phyloP scores from a whole-genome alignment of 2,113 vertebrate genomes.

The Dryoscopus gambensis region DNA sequence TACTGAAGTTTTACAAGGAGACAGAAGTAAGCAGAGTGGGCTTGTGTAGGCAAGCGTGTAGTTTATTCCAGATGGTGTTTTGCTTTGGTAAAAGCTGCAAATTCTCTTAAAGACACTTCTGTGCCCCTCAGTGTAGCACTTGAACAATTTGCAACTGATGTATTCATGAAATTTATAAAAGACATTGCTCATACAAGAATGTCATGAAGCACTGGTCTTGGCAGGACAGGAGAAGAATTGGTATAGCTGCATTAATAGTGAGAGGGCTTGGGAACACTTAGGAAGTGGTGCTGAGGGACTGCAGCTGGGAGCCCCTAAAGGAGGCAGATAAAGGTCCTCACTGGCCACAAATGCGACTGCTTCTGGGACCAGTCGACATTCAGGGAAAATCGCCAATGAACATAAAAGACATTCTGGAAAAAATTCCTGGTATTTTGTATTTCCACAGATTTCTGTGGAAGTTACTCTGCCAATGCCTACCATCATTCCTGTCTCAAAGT shows the following conservation, averaged over 20 bases:
- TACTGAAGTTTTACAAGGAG: neutral
- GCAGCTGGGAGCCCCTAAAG: neutral
- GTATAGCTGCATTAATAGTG: neutral
- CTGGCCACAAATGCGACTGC: neutral
- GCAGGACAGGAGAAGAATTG: neutral
- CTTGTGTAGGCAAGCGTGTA: constrained; percentile 12
- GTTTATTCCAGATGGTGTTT: constrained; percentile 54
- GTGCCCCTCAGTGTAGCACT: neutral
- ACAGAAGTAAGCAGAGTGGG: constrained; percentile 6
- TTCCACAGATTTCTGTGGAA: neutral
- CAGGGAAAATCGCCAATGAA: neutral
- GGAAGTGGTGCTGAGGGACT: neutral
- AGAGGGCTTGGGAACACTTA: neutral
- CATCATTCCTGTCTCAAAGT: neutral
- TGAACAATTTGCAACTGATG: neutral
- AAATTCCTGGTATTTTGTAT: neutral
- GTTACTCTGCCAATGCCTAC: neutral
- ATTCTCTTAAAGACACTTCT: constrained; percentile 40
- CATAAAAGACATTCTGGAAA: neutral
- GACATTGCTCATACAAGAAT: neutral
- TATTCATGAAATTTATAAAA: neutral
- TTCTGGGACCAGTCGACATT: neutral
- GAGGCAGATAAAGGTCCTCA: neutral
- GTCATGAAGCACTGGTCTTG: neutral
- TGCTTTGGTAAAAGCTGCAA: constrained; percentile 2